Evolutionary conservation across 2,797 vertebrate genomes (phyloP).

Genomic region (Otus scops): DNA sequence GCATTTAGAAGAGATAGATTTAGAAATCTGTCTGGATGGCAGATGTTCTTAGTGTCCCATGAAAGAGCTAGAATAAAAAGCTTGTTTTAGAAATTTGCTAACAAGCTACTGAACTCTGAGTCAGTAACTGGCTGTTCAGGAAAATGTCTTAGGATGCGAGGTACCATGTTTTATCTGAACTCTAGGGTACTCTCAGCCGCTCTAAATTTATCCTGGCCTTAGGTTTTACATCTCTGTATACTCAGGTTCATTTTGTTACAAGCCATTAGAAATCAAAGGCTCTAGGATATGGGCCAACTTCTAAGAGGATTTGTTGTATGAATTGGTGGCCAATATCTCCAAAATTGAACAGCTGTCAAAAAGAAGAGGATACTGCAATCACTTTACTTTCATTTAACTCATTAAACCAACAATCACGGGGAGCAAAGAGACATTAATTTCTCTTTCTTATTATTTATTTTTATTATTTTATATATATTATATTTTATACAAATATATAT

Average conservation of each 20-base stretch:
- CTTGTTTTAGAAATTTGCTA: not conserved
- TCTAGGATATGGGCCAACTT: not conserved
- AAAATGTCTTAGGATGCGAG: not conserved
- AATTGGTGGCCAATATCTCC: not conserved
- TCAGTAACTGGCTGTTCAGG: not conserved
- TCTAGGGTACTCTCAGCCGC: not conserved
- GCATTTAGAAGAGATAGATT: not conserved
- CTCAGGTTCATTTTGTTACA: not conserved
- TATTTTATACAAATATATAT: not conserved
- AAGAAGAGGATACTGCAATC: not conserved
- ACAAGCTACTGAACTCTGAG: not conserved
- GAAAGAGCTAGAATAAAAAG: conserved; percentile 1
- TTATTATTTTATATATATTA: not conserved
- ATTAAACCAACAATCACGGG: not conserved
- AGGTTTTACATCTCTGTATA: not conserved
- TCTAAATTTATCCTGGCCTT: not conserved
- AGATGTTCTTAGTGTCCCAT: not conserved
- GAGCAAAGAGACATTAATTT: not conserved
- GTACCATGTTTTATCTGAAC: not conserved
- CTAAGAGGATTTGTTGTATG: not conserved
- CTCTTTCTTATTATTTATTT: not conserved
- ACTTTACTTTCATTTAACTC: not conserved
- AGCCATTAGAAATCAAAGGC: not conserved
- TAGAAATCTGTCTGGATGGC: conserved; percentile 19
- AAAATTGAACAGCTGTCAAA: not conserved